Evolutionary conservation across 1,140 invertebrate genomes (phyloP), one percentile per base, ranked within the genome.

Genomic region (Amphibalanus amphitrite): DNA sequence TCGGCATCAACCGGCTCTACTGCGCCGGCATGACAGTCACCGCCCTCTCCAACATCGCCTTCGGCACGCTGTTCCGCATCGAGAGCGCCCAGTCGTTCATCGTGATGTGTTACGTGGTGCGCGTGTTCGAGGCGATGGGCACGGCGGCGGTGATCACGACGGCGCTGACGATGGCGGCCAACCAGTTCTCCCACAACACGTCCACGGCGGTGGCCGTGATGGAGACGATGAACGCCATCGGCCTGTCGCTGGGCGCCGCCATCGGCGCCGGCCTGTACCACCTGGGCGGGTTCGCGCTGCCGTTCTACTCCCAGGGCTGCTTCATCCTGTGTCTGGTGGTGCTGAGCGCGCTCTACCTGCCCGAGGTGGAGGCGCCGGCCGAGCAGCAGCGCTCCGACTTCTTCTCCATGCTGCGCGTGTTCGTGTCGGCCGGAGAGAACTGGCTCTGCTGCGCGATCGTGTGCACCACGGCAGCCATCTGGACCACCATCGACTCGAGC

Each of bases 401-500:
- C 73, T 84, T 86, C 78, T 84, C 86, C 75, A 85, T 86, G 76
- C 77, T 86, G 28, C 84, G 86, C 75, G 85, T 84, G 8, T 86
- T 86, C 74, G 81, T 82, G 28, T 84, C 86, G 1, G 84, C 85
- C 28, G 78, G 86, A 17, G 83, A 83, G 71, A 84, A 85, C 82
- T 84, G 85, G 13, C 84, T 67, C n/a, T 67, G 65, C 65, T 28
- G 65, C n/a, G 65, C 65, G 8, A 28, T 67, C 65, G 28, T 28
- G 65, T 67, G 8, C 26, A 67, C n/a, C 28, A 25, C 28, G 65
- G n/a, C 65, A 17, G 28, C 28, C n/a, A 28, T 13, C 65, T 67
- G 65, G 65, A 67, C 65, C 3, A 25, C 65, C 65, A 28, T 67
- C 28, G 65, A 67, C 28, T 28, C 65, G 3, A 67, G 28, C 65